Percentiles rank a stretch among this genome's conserved stretches.
Evolutionary conservation across 2,797 vertebrate genomes (phyloP).

Genomic region (Eidolon dupreanum): DNA sequence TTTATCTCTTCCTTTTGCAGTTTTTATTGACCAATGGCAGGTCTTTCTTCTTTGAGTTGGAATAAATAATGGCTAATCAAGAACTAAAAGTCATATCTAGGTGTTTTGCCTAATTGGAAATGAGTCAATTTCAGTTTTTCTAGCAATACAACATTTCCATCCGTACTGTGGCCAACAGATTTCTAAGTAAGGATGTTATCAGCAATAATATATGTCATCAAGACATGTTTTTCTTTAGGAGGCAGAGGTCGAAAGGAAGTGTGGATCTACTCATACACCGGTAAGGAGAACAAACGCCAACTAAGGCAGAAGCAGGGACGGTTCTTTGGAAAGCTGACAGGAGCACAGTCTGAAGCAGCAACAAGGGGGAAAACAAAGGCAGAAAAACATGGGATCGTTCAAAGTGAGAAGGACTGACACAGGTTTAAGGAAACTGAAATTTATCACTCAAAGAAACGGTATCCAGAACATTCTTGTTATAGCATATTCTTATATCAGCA

Average conservation of each 20-base stretch:
- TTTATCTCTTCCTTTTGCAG: conserved; percentile 43
- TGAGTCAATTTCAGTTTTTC: conserved; percentile 76
- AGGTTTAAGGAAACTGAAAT: not conserved
- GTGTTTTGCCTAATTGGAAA: conserved; percentile 76
- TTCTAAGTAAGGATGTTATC: conserved; percentile 78
- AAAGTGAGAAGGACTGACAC: not conserved
- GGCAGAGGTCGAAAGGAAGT: conserved; percentile 79
- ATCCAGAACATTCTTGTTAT: not conserved
- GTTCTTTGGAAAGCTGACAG: not conserved
- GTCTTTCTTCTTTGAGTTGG: conserved; percentile 47
- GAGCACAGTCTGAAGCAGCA: not conserved
- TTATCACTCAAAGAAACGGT: not conserved
- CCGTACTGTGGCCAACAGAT: conserved; percentile 74
- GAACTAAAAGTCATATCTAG: conserved; percentile 59
- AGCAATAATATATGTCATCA: conserved; percentile 74
- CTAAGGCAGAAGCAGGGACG: not conserved
- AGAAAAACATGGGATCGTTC: not conserved
- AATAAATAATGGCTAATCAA: conserved; percentile 38
- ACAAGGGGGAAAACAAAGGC: not conserved
- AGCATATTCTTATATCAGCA: not conserved
- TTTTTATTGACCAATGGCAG: conserved; percentile 50
- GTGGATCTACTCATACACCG: conserved; percentile 69
- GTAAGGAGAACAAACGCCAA: conserved; percentile 45
- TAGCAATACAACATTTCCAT: conserved; percentile 80
- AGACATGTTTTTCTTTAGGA: conserved; percentile 78